Evolutionary conservation across 2,888 invertebrate species (phyloP).

Genomic region (Synergus umbraculus): DNA sequence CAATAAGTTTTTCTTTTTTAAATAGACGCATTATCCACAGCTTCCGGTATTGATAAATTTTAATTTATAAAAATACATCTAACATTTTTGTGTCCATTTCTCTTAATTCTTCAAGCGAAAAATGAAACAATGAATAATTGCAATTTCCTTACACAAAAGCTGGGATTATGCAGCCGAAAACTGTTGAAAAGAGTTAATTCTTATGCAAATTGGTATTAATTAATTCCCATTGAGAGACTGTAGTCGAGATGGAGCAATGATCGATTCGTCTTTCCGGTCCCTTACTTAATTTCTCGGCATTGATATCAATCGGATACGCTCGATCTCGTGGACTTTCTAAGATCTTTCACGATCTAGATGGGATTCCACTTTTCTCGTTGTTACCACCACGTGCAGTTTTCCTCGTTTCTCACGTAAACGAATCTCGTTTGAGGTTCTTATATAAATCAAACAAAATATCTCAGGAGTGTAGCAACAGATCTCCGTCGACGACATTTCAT

Average conservation of each 20-base stretch:
- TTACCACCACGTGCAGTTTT: neutral
- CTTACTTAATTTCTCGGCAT: neutral
- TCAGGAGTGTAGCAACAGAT: constrained; percentile 14
- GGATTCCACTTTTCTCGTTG: neutral
- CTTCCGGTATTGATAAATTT: no score
- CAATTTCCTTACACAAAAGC: neutral
- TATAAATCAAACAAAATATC: neutral
- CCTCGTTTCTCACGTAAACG: neutral
- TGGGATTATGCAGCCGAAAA: neutral
- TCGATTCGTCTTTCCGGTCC: neutral
- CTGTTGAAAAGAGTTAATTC: neutral
- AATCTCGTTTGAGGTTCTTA: neutral
- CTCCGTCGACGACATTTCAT: constrained; percentile 42
- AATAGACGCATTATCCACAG: no score
- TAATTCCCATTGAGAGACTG: neutral
- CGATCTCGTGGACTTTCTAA: constrained; percentile 20
- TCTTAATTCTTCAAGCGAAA: neutral
- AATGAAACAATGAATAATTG: neutral
- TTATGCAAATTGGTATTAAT: neutral
- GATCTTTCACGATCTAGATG: neutral
- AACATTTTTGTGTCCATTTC: no score
- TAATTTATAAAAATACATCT: no score
- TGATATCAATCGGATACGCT: neutral
- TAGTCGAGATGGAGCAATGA: neutral
- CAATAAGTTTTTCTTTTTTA: no score